Percentiles rank a stretch among this genome's conserved stretches.
Evolutionary conservation across 2,888 invertebrate genomes (phyloP).

Genomic region (Tiliacea aurago): DNA sequence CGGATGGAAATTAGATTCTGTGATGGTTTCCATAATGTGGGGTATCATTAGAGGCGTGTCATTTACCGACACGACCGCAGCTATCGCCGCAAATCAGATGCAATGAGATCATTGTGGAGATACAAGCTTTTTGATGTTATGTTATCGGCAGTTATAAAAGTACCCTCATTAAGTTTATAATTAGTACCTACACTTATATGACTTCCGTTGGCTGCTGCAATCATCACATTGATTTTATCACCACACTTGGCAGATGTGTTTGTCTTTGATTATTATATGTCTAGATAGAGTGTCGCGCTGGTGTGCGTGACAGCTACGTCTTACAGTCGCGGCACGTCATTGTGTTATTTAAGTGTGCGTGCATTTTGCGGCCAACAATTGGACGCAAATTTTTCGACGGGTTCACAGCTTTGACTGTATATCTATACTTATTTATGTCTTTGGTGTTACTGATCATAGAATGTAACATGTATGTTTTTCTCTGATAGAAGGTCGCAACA

Average conservation of each 20-base stretch:
- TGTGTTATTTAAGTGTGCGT: no score
- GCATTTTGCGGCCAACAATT: no score
- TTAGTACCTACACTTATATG: neutral
- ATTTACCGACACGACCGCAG: constrained; percentile 51
- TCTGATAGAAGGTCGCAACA: neutral
- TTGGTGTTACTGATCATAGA: neutral
- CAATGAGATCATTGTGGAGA: constrained; percentile 45
- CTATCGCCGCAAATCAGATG: constrained; percentile 50
- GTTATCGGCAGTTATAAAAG: constrained; percentile 13
- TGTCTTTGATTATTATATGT: neutral
- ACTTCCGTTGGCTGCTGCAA: neutral
- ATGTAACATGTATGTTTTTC: no score
- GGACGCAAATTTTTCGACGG: no score
- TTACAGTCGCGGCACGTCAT: no score
- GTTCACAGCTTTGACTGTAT: no score
- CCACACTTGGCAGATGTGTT: neutral
- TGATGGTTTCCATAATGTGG: constrained; percentile 44
- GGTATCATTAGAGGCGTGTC: constrained; percentile 47
- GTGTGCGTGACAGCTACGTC: no score
- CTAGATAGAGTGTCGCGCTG: no score
- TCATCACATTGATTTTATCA: neutral
- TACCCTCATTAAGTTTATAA: constrained; percentile 1
- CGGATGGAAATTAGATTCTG: constrained; percentile 56
- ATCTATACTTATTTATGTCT: no score
- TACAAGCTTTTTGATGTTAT: constrained; percentile 27